Conservation (phyloP, 2,113 vertebrate species). For the Labrus mixtus region DNA sequence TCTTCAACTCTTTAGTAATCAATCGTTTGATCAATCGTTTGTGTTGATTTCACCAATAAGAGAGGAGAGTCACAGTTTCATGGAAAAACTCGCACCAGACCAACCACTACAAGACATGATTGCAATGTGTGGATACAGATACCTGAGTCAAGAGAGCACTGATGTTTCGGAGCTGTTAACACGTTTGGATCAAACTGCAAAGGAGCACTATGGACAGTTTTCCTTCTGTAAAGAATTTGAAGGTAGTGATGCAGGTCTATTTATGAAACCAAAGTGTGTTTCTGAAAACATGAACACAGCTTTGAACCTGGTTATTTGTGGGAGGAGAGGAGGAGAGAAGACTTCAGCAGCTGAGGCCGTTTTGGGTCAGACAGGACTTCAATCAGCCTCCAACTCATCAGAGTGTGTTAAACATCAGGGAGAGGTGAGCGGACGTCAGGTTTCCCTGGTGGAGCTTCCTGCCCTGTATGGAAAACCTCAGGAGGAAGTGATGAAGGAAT, state of each 20-base stretch:
- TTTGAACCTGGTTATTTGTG: constrained; percentile 64
- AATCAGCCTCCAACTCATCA: constrained; percentile 22
- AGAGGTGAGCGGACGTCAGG: not conserved
- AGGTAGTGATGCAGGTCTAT: constrained; percentile 16
- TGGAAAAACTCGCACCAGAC: not conserved
- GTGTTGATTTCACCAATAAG: not conserved
- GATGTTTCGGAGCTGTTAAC: constrained; percentile 2
- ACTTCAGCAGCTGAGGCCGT: constrained; percentile 37
- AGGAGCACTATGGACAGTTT: too few relatives aligned
- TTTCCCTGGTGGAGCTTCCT: constrained; percentile 51
- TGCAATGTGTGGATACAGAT: not conserved
- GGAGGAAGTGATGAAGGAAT: constrained; percentile 26
- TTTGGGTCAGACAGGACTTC: constrained; percentile 30
- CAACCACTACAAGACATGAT: not conserved
- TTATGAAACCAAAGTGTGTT: not conserved
- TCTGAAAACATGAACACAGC: not conserved
- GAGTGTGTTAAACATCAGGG: constrained; percentile 40
- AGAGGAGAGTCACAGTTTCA: not conserved
- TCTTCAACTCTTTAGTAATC: not conserved
- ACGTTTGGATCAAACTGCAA: not conserved
- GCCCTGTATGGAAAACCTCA: constrained; percentile 25
- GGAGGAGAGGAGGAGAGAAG: constrained; percentile 44
- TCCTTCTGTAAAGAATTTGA: not conserved
- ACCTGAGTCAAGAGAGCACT: not conserved
- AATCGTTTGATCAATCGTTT: constrained; percentile 27